Evolutionary conservation across 2,797 vertebrate species (phyloP).

Genomic region (Chloroceryle inda): DNA sequence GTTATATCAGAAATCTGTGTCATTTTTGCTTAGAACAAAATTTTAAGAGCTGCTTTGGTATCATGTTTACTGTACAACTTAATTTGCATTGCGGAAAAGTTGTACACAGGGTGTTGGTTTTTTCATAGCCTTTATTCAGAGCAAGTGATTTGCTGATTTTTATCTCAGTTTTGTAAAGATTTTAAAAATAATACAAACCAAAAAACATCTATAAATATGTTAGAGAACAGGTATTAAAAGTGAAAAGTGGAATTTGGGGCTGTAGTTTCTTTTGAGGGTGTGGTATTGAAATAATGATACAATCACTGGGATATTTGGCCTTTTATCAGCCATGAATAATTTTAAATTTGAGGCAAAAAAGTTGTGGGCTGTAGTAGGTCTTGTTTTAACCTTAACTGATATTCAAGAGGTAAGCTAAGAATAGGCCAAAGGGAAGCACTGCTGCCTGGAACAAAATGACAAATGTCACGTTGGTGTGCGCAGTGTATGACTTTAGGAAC

Average conservation of each 20-base stretch:
- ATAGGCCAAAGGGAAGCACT: not conserved
- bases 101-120: not conserved
- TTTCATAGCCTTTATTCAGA: not conserved
- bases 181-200: not conserved
- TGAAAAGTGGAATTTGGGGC: not conserved
- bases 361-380: not conserved
- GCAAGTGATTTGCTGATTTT: not conserved
- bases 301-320: not conserved
- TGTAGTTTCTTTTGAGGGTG: not conserved
- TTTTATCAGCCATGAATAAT: not conserved
- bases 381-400: not conserved
- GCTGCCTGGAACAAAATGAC: not conserved
- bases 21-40: not conserved
- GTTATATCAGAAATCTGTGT: not conserved
- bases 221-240: not conserved
- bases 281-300: not conserved
- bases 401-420: not conserved
- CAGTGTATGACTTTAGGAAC: not conserved
- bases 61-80: not conserved
- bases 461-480: not conserved
- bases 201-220: rapidly evolving
- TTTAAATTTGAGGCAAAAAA: not conserved
- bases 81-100: not conserved
- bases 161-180: not conserved
- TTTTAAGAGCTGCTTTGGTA: not conserved